Base-by-base conservation (phyloP, 1,140 invertebrate species). In the honey bee (Apis mellifera) region DNA sequence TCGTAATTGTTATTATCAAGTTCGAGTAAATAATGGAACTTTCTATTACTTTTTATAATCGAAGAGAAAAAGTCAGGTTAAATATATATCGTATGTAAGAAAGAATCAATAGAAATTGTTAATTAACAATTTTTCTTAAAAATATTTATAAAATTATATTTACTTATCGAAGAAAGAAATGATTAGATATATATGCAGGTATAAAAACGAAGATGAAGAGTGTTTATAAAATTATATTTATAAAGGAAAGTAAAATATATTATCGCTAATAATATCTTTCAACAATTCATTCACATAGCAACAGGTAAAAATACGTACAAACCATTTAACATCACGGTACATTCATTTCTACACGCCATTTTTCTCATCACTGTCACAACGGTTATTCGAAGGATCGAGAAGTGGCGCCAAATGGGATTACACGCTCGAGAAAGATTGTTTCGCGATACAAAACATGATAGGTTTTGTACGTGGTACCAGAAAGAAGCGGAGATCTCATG, bases 401-500 rank as follows among this genome's bases (percentile, higher is more conserved):
- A 66, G 21, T 48, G 5, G 32, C 42, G 11, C 9, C 23, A 72
- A 79, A 68, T 62, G 66, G 72, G 75, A 84, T 87, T 80, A 83
- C 86, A 72, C 69, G 52, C 68, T 62, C 72, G 55, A 60, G n/a
- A 17, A 23, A 52, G 23, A 32, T 71, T 62, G 42, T 60, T 42
- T 32, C 48, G 52, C 12, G 76, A 68, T 78, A 73, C 59, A 26
- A 48, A 70, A 74, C 82, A 72, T 64, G 59, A 42, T 74, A 59
- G 62, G 23, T 64, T 64, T 55, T 15, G 55, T 64, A 42, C 72
- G 23, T 64, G 80, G 54, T 7, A 42, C 5, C 32, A 57, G 57
- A n/a, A 52, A 50, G 70, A 76, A 82, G 75, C 74, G 83, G 76
- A 42, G 32, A 84, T 84, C 80, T 59, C 65, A 55, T 65, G 71